Evolutionary conservation across 2,888 invertebrate species (phyloP), one percentile per base, ranked within the genome.

Genomic region (Leucophenga montana): DNA sequence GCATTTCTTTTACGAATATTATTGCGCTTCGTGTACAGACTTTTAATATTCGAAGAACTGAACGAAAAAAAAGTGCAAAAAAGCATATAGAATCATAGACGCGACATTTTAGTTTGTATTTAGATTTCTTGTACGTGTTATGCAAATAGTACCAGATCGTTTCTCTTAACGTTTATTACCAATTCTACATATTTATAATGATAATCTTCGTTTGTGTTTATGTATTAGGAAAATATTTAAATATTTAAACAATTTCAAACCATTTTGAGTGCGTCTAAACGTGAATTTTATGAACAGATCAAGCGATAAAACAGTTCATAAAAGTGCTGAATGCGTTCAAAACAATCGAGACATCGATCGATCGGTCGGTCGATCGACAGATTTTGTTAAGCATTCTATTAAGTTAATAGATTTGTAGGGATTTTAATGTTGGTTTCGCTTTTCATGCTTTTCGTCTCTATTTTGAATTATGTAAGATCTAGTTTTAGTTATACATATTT

Each of bases 71-170:
- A 53, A 33, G 59, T 66, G 66, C 22, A 44, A n/a, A n/a, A n/a
- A n/a, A n/a, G n/a, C 20, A 3, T 50, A 50, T n/a, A n/a, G n/a
- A 27, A 18, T 20, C 20, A 27, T 61, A 16, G n/a, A 20, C n/a
- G n/a, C 56, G 65, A 53, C 39, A 54, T 70, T 77, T 67, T 66
- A 69, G 67, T 72, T 64, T 73, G 46, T 70, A 48, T 75, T 70
- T 69, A 69, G 20, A 74, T 72, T 72, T 70, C 74, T 53, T 5
- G 53, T 79, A 81, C 83, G 71, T 79, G 80, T 83, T 83, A 83
- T 81, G 80, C 75, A 72, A 83, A 80, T 83, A 31, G 8, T 53
- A 18, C 20, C 20, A 31, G 8, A 44, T 46, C 67, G 71, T 73
- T 71, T 75, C 73, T 56, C 65, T 50, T 56, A 77, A 75, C 77